Conservation (phyloP, 92 coral and sea anemone species). For the Muricea muricata region DNA sequence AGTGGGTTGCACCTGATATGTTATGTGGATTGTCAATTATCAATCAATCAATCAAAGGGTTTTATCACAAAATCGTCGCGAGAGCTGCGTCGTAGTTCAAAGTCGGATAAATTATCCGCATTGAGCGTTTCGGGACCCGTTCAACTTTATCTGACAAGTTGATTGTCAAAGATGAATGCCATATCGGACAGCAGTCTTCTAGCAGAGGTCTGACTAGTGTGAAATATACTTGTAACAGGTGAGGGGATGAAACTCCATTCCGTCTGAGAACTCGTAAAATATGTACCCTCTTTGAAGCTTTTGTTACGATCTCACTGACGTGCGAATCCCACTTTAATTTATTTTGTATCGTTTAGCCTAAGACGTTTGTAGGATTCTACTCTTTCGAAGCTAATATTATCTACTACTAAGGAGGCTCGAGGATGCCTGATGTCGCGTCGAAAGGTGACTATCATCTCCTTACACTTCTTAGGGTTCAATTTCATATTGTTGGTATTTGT, state of each 20-base stretch:
- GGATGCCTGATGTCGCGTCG: neutral
- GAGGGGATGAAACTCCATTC: neutral
- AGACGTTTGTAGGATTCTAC: no score
- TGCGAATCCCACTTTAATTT: neutral
- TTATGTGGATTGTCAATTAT: no score
- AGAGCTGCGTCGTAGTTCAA: neutral
- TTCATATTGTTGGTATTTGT: constrained; percentile 9
- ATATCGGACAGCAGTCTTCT: neutral
- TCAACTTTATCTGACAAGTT: neutral
- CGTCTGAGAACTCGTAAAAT: constrained; percentile 13
- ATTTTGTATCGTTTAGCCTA: neutral
- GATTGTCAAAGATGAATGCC: no score
- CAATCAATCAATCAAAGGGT: no score
- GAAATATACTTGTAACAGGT: neutral
- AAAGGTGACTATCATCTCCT: constrained; percentile 22
- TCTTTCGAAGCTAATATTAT: no score
- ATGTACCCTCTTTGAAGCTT: constrained; percentile 6
- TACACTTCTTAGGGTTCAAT: constrained; percentile 24
- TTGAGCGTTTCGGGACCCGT: neutral
- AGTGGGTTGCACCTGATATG: no score
- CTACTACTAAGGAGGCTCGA: neutral
- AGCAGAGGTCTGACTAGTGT: neutral
- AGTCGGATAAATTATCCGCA: neutral
- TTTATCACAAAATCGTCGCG: no score
- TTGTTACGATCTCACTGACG: neutral